Evolutionary conservation across 2,888 invertebrate genomes (phyloP).

Genomic region (Himalopsyche anomala): DNA sequence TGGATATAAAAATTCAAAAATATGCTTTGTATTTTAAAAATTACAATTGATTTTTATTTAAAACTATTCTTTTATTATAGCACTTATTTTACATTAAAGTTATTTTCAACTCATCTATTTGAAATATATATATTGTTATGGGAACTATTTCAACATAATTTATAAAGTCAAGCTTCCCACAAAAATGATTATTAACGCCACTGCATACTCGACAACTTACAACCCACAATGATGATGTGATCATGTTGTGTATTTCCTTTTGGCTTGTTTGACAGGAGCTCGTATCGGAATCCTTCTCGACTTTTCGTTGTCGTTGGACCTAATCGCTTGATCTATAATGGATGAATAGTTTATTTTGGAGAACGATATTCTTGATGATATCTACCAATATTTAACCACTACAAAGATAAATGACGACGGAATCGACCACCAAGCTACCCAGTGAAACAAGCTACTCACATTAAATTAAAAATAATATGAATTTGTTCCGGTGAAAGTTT

Average conservation of each 20-base stretch:
- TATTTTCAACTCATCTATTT: too few species aligned
- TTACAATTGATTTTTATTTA: too few species aligned
- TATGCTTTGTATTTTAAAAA: too few species aligned
- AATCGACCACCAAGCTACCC: not conserved
- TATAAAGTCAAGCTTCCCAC: too few species aligned
- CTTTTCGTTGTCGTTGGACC: not conserved
- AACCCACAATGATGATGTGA: constrained; percentile 11
- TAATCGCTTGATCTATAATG: constrained; percentile 35
- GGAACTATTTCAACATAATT: too few species aligned
- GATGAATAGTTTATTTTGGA: constrained; percentile 28
- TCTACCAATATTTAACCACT: constrained; percentile 9
- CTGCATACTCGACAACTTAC: not conserved
- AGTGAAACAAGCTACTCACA: not conserved
- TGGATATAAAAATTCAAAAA: too few species aligned
- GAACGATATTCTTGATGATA: constrained; percentile 14
- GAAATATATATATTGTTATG: too few species aligned
- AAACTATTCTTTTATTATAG: too few species aligned
- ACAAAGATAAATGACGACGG: constrained; percentile 9
- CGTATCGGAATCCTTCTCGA: not conserved
- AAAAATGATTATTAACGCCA: too few species aligned
- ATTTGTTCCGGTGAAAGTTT: constrained; percentile 3
- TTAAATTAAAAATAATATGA: not conserved
- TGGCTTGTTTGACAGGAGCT: constrained; percentile 19
- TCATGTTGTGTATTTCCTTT: not conserved
- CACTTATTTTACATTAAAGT: too few species aligned